Evolutionary conservation across 2,113 vertebrate genomes (phyloP).

Genomic region (Recurvirostra avosetta): DNA sequence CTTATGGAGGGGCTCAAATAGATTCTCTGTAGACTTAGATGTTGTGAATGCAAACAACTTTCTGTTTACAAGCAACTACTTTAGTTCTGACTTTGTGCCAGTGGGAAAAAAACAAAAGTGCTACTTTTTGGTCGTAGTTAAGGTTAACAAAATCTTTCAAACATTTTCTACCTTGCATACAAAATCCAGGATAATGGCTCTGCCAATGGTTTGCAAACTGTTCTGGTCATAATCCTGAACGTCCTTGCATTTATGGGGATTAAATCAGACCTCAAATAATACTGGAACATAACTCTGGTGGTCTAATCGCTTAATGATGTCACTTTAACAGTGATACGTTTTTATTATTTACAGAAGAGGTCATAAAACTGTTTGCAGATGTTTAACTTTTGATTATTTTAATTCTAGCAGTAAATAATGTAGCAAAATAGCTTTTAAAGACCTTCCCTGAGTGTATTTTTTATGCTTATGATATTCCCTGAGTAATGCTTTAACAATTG

Average conservation of each 20-base stretch:
- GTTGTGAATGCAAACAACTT: background rate
- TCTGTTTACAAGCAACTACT: background rate
- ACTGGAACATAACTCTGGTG: background rate
- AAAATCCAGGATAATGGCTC: background rate
- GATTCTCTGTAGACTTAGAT: background rate
- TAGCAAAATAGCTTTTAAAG: background rate
- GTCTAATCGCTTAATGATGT: background rate
- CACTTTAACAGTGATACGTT: background rate
- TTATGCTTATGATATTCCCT: background rate
- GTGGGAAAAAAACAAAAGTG: background rate
- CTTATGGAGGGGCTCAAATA: background rate
- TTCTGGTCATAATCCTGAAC: background rate
- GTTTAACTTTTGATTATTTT: constrained; percentile 7
- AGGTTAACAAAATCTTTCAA: background rate
- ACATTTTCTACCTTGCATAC: background rate
- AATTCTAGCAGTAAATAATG: constrained; percentile 11
- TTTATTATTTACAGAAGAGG: constrained; percentile 14
- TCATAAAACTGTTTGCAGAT: background rate
- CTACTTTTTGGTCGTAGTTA: background rate
- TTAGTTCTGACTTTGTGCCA: background rate
- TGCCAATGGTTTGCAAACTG: background rate
- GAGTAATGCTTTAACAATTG: background rate
- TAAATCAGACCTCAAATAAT: background rate
- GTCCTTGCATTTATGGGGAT: background rate
- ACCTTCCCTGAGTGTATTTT: background rate